These are phyloP conservation scores for Mus caroli DNA, from an alignment of 2,797 vertebrate species.

Conservation along the genomic window DNA sequence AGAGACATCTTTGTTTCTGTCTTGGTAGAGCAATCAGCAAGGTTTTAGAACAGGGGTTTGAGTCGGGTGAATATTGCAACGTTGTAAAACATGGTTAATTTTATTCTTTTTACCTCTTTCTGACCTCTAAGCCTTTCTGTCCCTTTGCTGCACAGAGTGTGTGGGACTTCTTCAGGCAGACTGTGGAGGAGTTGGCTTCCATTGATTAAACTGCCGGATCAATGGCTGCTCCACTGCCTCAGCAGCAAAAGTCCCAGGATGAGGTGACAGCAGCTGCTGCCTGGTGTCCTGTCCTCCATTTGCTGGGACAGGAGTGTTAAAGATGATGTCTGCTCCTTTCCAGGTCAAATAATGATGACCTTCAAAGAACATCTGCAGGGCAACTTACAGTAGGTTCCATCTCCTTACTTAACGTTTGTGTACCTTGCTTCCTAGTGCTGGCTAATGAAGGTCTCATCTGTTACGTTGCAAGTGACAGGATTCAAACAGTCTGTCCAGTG, in stretches of 20 bases:
- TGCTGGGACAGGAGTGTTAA: background rate
- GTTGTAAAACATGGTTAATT: background rate
- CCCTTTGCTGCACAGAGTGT: background rate
- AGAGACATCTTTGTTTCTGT: background rate
- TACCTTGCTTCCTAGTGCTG: background rate
- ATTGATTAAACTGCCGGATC: background rate
- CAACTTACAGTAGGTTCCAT: background rate
- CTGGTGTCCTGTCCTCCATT: background rate
- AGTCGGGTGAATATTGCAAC: background rate
- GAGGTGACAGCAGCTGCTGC: background rate
- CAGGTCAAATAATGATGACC: background rate
- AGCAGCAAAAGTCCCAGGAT: background rate
- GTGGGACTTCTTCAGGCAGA: background rate
- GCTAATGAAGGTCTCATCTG: background rate
- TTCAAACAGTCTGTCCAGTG: background rate
- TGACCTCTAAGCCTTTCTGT: background rate
- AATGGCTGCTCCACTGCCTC: background rate
- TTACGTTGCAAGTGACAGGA: background rate
- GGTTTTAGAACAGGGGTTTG: background rate
- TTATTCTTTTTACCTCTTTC: background rate
- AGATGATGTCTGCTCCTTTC: slow-evolving; percentile 36
- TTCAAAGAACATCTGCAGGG: background rate
- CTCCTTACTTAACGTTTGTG: background rate
- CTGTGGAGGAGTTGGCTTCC: background rate
- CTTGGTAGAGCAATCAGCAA: background rate